phyloP scores from a whole-genome alignment of 2,888 invertebrate species.

The Ryuthela nishihirai region DNA sequence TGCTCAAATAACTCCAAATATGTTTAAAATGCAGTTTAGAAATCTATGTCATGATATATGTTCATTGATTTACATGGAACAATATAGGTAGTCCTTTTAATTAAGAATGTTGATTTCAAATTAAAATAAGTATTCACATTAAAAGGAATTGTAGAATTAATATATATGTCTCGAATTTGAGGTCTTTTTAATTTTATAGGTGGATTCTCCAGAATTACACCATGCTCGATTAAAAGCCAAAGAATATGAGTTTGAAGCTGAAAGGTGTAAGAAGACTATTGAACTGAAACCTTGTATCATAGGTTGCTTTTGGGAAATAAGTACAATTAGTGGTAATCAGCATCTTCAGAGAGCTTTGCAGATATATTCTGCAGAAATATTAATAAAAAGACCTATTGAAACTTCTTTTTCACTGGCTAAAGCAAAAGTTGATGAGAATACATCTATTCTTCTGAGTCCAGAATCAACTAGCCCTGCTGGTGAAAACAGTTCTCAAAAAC shows the following conservation, averaged over 20 bases:
- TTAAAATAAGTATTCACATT: too few species aligned
- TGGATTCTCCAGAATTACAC: slow-evolving; percentile 19
- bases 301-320: slow-evolving; percentile 50
- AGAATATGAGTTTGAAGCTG: slow-evolving; percentile 45
- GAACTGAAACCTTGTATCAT: slow-evolving; percentile 39
- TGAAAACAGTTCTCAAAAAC: background rate
- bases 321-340: background rate
- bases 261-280: slow-evolving; percentile 46
- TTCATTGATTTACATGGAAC: too few species aligned
- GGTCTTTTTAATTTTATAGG: too few species aligned
- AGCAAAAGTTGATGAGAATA: background rate
- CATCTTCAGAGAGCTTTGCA: background rate
- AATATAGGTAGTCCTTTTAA: too few species aligned
- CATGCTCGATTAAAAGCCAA: slow-evolving; percentile 40
- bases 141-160: too few species aligned
- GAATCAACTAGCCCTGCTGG: background rate
- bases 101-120: too few species aligned
- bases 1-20: too few species aligned
- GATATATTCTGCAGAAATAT: slow-evolving; percentile 8
- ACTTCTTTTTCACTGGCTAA: slow-evolving; percentile 11
- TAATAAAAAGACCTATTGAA: slow-evolving; percentile 16
- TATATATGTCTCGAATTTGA: too few species aligned
- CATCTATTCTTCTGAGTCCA: too few species aligned
- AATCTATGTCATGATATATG: too few species aligned
- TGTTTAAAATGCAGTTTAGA: too few species aligned